Base-by-base conservation (phyloP, 2,113 vertebrate species). In the Pachypanchax playfairii region DNA sequence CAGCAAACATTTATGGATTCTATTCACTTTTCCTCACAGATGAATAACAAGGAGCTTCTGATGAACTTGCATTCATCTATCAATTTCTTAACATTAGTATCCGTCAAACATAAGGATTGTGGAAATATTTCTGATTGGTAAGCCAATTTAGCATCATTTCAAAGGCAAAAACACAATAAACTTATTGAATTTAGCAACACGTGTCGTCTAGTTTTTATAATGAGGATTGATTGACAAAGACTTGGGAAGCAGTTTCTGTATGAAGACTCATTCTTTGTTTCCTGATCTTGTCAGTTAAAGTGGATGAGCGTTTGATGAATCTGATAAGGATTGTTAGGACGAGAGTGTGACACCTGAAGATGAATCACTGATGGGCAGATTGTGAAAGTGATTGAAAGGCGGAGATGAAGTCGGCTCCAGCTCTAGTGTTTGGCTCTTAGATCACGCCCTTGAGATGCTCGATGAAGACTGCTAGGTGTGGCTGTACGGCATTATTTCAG, bases 321-420 rank as follows among this genome's bases (percentile, higher is more conserved):
- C 44, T n/a, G 65, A 67, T 54, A 55, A 64, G 39, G 56, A 28
- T 12, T 31, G 35, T 3, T 28, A 42, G 59, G 24, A 54, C 1
- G 2, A 20, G 59, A 47, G 54, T 14, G 33, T 11, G 33, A 20
- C 11, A 67, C 57, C 31, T 41, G 33, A 51, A 56, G 56, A 80
- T 58, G 69, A 72, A 59, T 65, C 39, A 46, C 65, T 24, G 58
- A 74, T 64, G 63, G 72, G 22, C 71, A 72, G 69, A 73, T 61
- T 73, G 65, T 65, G 48, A 24, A 73, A 14, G 69, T 58, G 57
- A 69, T 52, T 73, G 79, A 79, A 59, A 60, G 58, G 57, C 59
- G 31, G 52, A 68, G 70, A 67, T 17, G 50, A 57, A 73, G 66
- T 48, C 63, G 77, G 58, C 68, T 58, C 62, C 56, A 35, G 20